Evolutionary conservation across 2,113 vertebrate genomes (phyloP), one percentile per base, ranked within the genome.

Genomic region (Saiga tatarica): DNA sequence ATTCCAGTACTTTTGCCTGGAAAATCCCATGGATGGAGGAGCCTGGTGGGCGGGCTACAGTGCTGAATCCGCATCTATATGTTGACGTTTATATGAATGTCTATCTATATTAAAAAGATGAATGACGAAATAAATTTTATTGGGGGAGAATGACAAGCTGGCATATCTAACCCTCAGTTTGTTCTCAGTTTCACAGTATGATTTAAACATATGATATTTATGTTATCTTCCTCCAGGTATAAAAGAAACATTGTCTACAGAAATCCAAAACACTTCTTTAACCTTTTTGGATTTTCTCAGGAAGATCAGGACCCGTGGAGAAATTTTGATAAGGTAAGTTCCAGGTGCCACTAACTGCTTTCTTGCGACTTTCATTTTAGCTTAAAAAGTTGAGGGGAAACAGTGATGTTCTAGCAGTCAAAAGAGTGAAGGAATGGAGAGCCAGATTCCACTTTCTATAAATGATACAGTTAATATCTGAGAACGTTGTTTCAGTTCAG

Each of bases 191-290:
- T 7, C 78, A 53, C 3, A 84, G 5, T 30, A 21, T 89, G 19
- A 59, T 82, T 93, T 74, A 7, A 95, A 94, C 89, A 82, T 39
- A 30, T 17, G 6, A 5, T 64, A 25, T 90, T 47, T 98, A 1
- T 96, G 21, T 96, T 96, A 8, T 95, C 59, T 87, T 42, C 15
- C 3, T 91, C 13, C 89, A 98, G 98, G 91, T 93, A 0, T 93
- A 84, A 97, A 97, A 93, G 78, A 86, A 94, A 52, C 26, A 53
- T 62, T 88, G 81, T 90, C 88, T 91, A 21, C 53, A 76, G 71
- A 59, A 89, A 87, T 87, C 45, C 55, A 50, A 71, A 91, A 39
- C 17, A 36, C 57, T 93, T 62, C 25, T 50, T 87, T 85, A 62
- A 88, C 45, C 42, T 91, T 50, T 59, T 47, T 53, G 52, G 59